Evolutionary conservation across 2,888 invertebrate genomes (phyloP).

Genomic region (Tortricodes alternella): DNA sequence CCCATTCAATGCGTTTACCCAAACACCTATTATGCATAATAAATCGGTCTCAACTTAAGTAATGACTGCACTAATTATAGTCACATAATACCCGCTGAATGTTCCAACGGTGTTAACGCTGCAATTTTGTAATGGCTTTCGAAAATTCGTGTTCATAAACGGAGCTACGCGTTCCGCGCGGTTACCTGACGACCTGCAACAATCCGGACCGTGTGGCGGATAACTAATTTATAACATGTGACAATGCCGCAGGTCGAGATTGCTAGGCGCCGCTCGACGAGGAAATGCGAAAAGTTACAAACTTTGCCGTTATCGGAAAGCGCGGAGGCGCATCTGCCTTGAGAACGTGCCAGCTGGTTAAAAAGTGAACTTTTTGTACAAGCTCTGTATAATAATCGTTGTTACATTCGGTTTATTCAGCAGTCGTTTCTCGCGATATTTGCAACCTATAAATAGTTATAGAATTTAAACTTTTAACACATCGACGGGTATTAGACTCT

Average conservation of each 20-base stretch:
- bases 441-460: no score
- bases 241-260: conserved; percentile 51
- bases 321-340: conserved; percentile 68
- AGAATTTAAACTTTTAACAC: conserved; percentile 17
- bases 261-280: conserved; percentile 40
- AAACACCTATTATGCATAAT: conserved; percentile 71
- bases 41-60: conserved; percentile 64
- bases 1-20: conserved; percentile 59
- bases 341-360: conserved; percentile 63
- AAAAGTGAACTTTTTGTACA: conserved; percentile 62
- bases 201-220: background rate
- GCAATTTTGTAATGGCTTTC: conserved; percentile 14
- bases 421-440: conserved; percentile 15
- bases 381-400: conserved; percentile 37
- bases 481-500: background rate
- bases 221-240: conserved; percentile 59
- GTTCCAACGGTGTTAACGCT: conserved; percentile 17
- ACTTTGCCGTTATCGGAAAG: conserved; percentile 70
- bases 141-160: conserved; percentile 12
- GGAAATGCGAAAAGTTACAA: conserved; percentile 78
- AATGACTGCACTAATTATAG: conserved; percentile 40
- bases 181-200: conserved; percentile 5
- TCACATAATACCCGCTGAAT: conserved; percentile 13
- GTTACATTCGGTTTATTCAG: conserved; percentile 27
- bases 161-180: background rate